A percentile compares a stretch with the other conserved stretches of the same genome.
phyloP scores from a whole-genome alignment of 2,113 vertebrate species.

The Carlito syrichta region DNA sequence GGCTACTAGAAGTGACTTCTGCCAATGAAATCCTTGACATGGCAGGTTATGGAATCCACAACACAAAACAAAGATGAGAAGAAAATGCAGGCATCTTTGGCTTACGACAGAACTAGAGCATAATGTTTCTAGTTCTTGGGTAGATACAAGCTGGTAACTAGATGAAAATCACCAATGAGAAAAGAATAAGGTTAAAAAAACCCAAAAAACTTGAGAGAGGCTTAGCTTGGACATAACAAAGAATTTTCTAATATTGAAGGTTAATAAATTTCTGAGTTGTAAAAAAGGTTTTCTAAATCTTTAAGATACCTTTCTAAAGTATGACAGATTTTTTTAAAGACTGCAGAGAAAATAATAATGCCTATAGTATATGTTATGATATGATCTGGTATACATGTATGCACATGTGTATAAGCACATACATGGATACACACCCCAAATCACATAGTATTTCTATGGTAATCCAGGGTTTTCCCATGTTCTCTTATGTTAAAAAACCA shows the following conservation, averaged over 20 bases:
- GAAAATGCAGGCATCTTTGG: not conserved
- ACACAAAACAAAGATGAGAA: not conserved
- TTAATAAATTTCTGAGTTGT: not conserved
- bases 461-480: not conserved
- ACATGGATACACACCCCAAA: not conserved
- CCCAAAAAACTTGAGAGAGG: not conserved
- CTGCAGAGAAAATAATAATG: not conserved
- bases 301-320: not conserved
- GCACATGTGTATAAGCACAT: not conserved
- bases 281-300: not conserved
- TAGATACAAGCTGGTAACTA: not conserved
- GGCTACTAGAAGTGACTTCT: not conserved
- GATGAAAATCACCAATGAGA: not conserved
- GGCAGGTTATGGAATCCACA: not conserved
- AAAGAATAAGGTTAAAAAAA: not conserved
- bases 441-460: not conserved
- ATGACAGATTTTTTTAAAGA: not conserved
- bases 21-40: not conserved
- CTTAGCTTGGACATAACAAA: not conserved
- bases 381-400: not conserved
- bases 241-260: not conserved
- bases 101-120: slow-evolving; percentile 1
- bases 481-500: not conserved
- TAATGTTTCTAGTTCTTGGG: not conserved
- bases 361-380: not conserved